Base-by-base conservation (phyloP, 2,888 invertebrate species). In the Xanthorhoe spadicearia region DNA sequence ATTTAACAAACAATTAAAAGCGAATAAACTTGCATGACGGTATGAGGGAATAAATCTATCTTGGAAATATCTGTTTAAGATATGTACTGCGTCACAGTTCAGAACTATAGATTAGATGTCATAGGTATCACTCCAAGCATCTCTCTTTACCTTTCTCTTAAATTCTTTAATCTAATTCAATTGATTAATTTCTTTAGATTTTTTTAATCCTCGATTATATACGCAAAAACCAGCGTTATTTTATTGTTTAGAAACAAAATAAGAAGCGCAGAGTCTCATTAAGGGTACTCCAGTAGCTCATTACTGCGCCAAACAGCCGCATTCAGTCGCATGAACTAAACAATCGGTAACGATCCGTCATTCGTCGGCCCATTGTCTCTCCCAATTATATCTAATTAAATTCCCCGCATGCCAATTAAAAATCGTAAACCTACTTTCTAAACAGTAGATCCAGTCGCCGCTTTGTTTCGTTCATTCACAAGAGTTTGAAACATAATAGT, bases 331-430 rank as follows among this genome's bases (percentile, higher is more conserved):
- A 79, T 78, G 75, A 80, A 80, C 86, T 85, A 84, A 84, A 88
- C 85, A 86, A 86, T 86, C 80, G 81, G 74, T 77, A 78, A 79
- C 83, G 81, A 85, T 84, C 79, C 81, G 78, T 81, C 83, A 87
- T 87, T 87, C 84, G 83, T 81, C 81, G 80, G 70, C 77, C 87
- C 79, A 89, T 89, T 90, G 88, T 89, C 77, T 72, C 78, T 82
- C 79, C 76, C 83, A 84, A 87, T 85, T 84, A 86, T 86, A 85
- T 85, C 86, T 82, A 77, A 83, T 84, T 84, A 79, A 80, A 78
- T 81, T 82, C 81, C 83, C 77, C 80, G 77, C 74, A 71, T 72
- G 71, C 75, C 82, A 83, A 84, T 83, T 83, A 83, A 82, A 78
- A 83, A 72, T 68, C 55, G 70, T 75, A 75, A 77, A 73, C 51